phyloP scores from a whole-genome alignment of 2,888 invertebrate genomes.

The Macrosiphum euphorbiae region DNA sequence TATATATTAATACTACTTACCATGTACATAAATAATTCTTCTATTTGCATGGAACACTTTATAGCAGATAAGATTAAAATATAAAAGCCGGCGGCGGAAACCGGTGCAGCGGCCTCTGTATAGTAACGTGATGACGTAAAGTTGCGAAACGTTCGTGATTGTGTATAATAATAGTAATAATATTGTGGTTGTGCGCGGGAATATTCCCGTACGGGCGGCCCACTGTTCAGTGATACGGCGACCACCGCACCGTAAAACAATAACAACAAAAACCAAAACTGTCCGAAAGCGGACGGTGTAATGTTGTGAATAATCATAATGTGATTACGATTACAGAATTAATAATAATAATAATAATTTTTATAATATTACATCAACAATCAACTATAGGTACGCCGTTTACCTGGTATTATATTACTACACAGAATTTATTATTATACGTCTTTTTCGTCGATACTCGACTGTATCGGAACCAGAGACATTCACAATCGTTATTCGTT shows the following conservation, averaged over 20 bases:
- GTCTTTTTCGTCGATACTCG: neutral
- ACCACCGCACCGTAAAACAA: neutral
- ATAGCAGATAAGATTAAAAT: too few species aligned
- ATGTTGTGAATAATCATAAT: neutral
- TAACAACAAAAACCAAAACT: neutral
- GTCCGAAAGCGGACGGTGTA: neutral
- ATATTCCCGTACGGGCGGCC: constrained; percentile 14
- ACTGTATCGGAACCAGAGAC: neutral
- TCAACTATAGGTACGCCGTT: neutral
- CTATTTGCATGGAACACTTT: neutral
- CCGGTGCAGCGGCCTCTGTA: neutral
- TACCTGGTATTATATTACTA: neutral
- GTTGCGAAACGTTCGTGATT: neutral
- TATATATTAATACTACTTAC: too few species aligned
- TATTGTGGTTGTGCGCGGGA: neutral
- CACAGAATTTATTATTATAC: neutral
- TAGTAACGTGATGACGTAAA: neutral
- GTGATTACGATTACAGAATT: constrained; percentile 19
- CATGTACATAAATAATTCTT: too few species aligned
- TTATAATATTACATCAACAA: neutral
- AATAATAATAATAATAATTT: constrained; percentile 14
- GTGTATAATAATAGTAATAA: neutral
- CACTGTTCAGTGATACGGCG: constrained; percentile 45
- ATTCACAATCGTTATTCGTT: neutral
- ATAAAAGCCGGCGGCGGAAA: neutral